phyloP scores from a whole-genome alignment of 2,888 invertebrate genomes.

The Thera britannica region DNA sequence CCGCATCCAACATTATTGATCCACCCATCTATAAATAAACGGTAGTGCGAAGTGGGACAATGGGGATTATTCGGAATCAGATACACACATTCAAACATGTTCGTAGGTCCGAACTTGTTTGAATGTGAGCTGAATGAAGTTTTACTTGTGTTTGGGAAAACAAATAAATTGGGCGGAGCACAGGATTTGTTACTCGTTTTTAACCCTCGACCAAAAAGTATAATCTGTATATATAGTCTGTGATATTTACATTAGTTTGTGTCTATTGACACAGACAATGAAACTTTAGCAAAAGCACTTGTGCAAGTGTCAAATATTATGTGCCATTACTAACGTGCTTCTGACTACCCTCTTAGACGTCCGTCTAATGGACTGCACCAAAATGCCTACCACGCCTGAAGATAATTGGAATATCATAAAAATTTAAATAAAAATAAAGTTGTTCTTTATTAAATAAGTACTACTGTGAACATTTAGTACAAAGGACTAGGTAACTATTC shows the following conservation, averaged over 20 bases:
- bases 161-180: background rate
- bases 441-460: background rate
- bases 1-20: constrained; percentile 14
- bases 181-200: background rate
- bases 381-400: too few species aligned
- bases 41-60: constrained; percentile 12
- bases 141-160: constrained; percentile 17
- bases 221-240: too few species aligned
- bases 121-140: constrained; percentile 7
- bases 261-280: too few species aligned
- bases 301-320: too few species aligned
- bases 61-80: constrained; percentile 7
- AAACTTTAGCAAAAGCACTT: too few species aligned
- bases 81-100: constrained; percentile 1
- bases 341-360: too few species aligned
- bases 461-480: background rate
- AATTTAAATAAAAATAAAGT: too few species aligned
- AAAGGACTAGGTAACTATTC: background rate
- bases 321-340: too few species aligned
- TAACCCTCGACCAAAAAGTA: background rate
- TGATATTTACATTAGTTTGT: too few species aligned
- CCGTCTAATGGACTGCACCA: too few species aligned
- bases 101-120: constrained; percentile 1
- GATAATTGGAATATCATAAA: too few species aligned
- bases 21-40: constrained; percentile 14